These are phyloP conservation scores for Athalia circularis DNA, from an alignment of 2,888 invertebrate species.

Conservation along the genomic window DNA sequence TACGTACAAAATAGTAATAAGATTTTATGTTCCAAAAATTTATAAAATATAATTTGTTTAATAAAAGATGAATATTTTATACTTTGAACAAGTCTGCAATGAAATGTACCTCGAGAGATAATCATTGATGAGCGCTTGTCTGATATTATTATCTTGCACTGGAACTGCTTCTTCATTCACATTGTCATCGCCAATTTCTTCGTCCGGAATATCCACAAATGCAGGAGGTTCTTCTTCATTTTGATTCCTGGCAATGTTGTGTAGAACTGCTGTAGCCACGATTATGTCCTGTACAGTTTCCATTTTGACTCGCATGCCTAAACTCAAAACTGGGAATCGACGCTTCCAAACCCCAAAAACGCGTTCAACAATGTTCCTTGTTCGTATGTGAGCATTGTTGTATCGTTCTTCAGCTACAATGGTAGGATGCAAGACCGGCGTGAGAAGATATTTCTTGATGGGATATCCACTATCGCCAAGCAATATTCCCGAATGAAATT, in stretches of 20 bases:
- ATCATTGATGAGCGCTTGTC: conserved; percentile 37
- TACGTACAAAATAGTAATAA: too few species aligned
- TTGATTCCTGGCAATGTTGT: conserved; percentile 46
- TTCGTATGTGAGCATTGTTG: conserved; percentile 57
- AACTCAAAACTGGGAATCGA: conserved; percentile 49
- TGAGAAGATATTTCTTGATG: conserved; percentile 53
- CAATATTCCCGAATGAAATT: conserved; percentile 52
- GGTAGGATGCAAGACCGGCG: conserved; percentile 54
- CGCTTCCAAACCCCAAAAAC: conserved; percentile 54
- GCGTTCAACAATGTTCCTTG: conserved; percentile 56
- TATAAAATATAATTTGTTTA: background rate
- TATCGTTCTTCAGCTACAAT: conserved; percentile 52
- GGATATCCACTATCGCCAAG: conserved; percentile 59
- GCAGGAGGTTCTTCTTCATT: conserved; percentile 36
- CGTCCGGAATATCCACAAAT: conserved; percentile 19
- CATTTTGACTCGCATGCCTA: conserved; percentile 47
- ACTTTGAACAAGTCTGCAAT: background rate
- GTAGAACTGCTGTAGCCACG: conserved; percentile 51
- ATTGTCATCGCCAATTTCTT: conserved; percentile 8
- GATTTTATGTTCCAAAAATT: background rate
- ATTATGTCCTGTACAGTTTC: conserved; percentile 46
- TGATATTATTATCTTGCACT: conserved; percentile 13
- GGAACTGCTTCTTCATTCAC: conserved; percentile 25
- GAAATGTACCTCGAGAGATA: conserved; percentile 46
- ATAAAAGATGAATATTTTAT: background rate